Evolutionary conservation across 2,888 invertebrate genomes (phyloP).

Genomic region (Aleiodes testaceus): DNA sequence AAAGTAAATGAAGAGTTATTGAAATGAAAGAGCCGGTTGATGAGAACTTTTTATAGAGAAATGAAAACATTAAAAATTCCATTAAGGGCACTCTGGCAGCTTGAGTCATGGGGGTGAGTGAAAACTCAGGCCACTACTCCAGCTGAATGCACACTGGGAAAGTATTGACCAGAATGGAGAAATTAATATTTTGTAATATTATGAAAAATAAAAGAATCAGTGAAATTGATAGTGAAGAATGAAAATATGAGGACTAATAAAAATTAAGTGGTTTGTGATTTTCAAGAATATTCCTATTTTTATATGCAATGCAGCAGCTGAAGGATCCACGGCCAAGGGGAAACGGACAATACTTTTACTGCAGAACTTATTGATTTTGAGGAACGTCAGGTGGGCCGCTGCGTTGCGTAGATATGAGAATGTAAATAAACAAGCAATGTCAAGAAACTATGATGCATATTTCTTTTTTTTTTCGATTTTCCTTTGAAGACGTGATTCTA

Average conservation of each 20-base stretch:
- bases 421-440: constrained; percentile 69
- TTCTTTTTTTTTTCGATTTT: not conserved
- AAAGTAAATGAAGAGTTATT: not conserved
- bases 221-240: too few relatives aligned
- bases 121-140: too few relatives aligned
- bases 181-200: too few relatives aligned
- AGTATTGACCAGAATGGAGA: too few relatives aligned
- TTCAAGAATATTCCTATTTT: too few relatives aligned
- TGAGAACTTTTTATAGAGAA: constrained; percentile 44
- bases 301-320: not conserved
- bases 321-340: constrained; percentile 13
- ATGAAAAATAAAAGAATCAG: too few relatives aligned
- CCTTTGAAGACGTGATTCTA: too few relatives aligned
- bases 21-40: not conserved
- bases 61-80: constrained; percentile 67
- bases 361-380: constrained; percentile 72
- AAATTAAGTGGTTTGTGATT: too few relatives aligned
- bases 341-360: constrained; percentile 68
- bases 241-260: too few relatives aligned
- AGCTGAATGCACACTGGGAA: too few relatives aligned
- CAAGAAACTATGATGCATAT: constrained; percentile 26
- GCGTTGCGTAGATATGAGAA: constrained; percentile 49
- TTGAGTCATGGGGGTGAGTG: too few relatives aligned
- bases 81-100: constrained; percentile 54
- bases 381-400: constrained; percentile 48